Conservation (phyloP, 2,888 invertebrate species). For the Galerucella pusilla region DNA sequence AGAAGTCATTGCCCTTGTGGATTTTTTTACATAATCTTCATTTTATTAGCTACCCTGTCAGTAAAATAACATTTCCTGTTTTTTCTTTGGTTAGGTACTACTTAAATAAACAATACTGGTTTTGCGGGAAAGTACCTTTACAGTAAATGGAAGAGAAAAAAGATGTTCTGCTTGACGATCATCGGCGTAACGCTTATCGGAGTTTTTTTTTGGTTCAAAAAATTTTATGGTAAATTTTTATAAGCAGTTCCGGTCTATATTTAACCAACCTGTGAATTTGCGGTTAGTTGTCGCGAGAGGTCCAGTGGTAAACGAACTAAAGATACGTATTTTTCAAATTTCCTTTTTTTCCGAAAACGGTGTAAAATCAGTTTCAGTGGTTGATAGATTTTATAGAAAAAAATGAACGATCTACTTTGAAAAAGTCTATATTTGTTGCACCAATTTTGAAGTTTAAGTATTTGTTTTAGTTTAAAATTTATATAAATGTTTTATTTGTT, state of each 20-base stretch:
- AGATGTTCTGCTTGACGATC: conserved; percentile 2
- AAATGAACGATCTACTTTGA: not conserved
- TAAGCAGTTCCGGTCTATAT: conserved; percentile 29
- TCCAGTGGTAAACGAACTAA: conserved; percentile 24
- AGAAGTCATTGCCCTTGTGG: no score
- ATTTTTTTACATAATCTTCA: no score
- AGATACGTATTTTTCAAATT: not conserved
- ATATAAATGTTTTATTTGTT: no score
- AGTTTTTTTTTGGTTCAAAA: conserved; percentile 17
- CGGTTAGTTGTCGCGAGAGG: conserved; percentile 19
- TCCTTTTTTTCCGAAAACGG: not conserved
- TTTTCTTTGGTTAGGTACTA: not conserved
- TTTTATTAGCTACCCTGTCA: no score
- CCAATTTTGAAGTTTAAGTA: no score
- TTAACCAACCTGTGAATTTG: conserved; percentile 23
- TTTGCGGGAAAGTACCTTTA: not conserved
- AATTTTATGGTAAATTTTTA: conserved; percentile 25
- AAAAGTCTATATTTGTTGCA: not conserved
- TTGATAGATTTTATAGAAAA: not conserved
- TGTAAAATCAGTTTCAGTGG: not conserved
- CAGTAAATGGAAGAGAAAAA: not conserved
- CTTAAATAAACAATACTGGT: not conserved
- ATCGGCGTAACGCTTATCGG: not conserved
- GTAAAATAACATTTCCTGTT: no score
- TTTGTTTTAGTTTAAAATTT: no score